Conservation (phyloP, 2,888 invertebrate species). For the Rotaria sp. region DNA sequence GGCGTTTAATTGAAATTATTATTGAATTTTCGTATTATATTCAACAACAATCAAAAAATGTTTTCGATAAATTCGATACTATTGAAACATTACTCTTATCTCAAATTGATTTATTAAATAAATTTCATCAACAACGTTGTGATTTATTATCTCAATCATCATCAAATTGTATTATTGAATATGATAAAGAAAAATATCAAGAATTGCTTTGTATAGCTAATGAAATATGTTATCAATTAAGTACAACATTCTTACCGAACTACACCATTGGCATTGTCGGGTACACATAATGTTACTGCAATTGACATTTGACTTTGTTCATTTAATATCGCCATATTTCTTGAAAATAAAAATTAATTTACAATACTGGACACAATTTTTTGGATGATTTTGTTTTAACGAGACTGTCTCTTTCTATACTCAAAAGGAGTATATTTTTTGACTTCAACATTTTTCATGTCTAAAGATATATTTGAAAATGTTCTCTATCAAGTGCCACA, state of each 20-base stretch:
- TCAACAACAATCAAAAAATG: background rate
- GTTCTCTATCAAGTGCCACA: no score
- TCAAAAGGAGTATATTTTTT: no score
- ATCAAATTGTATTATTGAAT: background rate
- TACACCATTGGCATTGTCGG: conserved; percentile 51
- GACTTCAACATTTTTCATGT: no score
- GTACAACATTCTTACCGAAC: background rate
- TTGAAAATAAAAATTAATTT: background rate
- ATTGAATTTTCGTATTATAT: background rate
- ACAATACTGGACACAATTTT: no score
- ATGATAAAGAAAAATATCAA: background rate
- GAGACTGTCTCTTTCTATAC: no score
- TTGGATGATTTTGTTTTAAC: no score
- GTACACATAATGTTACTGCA: conserved; percentile 82
- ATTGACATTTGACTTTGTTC: conserved; percentile 71
- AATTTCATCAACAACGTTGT: background rate
- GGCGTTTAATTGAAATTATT: background rate
- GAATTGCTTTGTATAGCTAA: background rate
- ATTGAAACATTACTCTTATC: background rate
- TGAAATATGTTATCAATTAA: background rate
- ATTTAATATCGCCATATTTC: conserved; percentile 81
- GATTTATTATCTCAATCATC: background rate
- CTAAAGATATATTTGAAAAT: no score
- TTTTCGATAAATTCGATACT: background rate
- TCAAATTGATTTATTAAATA: background rate